Conservation (phyloP, 2,797 vertebrate species). For the Serranus cabrilla region DNA sequence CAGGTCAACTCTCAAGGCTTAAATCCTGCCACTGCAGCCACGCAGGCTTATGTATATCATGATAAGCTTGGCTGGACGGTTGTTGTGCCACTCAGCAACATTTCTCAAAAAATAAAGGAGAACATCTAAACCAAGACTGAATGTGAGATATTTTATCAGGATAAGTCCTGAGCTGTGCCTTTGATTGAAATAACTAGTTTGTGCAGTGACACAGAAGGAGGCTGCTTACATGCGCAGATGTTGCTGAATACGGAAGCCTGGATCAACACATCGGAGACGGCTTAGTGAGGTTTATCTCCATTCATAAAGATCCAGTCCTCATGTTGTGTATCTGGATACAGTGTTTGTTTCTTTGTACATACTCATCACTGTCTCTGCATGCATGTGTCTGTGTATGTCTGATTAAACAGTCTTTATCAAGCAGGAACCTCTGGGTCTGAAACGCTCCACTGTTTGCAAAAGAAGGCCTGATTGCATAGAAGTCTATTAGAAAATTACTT, state of each 20-base stretch:
- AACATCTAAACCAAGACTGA: not conserved
- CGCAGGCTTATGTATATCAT: conserved; percentile 16
- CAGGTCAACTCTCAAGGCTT: conserved; percentile 11
- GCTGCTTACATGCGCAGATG: conserved; percentile 42
- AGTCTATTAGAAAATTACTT: too few relatives aligned
- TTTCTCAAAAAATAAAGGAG: not conserved
- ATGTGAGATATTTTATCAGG: conserved; percentile 29
- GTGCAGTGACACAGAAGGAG: conserved; percentile 22
- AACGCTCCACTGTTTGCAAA: too few relatives aligned
- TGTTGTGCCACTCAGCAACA: conserved; percentile 24
- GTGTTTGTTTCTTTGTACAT: conserved; percentile 14
- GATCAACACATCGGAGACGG: conserved; percentile 26
- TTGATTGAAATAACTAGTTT: conserved; percentile 34
- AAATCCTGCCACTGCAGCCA: conserved; percentile 25
- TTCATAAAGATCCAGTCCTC: conserved; percentile 6
- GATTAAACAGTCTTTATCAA: not conserved
- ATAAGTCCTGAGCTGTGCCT: conserved; percentile 7
- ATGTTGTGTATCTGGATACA: conserved; percentile 9
- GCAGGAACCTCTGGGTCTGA: too few relatives aligned
- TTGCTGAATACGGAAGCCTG: conserved; percentile 35
- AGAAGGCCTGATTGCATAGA: too few relatives aligned
- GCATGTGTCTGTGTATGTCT: not conserved
- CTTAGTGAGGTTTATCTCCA: conserved; percentile 14
- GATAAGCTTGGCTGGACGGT: conserved; percentile 6
- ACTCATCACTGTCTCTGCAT: conserved; percentile 9